Conservation (phyloP, 2,888 invertebrate genomes). For the Eubasilissa splendida region DNA sequence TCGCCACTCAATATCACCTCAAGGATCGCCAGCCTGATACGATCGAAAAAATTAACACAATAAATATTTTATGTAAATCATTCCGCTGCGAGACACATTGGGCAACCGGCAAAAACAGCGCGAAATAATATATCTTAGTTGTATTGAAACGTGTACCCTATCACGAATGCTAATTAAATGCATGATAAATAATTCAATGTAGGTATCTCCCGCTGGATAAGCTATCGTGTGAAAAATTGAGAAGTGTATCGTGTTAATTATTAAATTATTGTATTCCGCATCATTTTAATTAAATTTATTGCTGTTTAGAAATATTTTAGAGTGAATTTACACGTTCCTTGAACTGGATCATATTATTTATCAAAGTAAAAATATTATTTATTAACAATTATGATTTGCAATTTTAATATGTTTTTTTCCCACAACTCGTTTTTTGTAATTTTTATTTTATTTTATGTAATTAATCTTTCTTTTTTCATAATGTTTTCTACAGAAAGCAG, state of each 20-base stretch:
- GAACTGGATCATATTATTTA: too few species aligned
- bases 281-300: too few species aligned
- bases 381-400: too few species aligned
- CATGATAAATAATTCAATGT: constrained; percentile 44
- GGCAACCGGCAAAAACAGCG: constrained; percentile 34
- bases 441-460: too few species aligned
- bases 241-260: background rate
- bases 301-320: too few species aligned
- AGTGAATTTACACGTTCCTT: too few species aligned
- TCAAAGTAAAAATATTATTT: too few species aligned
- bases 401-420: too few species aligned
- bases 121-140: constrained; percentile 12
- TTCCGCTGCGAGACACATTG: constrained; percentile 42
- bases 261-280: background rate
- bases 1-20: constrained; percentile 47
- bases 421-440: too few species aligned
- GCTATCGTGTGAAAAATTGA: constrained; percentile 6
- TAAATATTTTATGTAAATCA: constrained; percentile 42
- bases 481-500: too few species aligned
- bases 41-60: constrained; percentile 37
- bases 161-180: constrained; percentile 35
- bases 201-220: background rate
- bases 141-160: constrained; percentile 31
- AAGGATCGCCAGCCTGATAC: background rate
- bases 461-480: too few species aligned